phyloP scores from a whole-genome alignment of 2,888 invertebrate species.

The Agrochola macilenta region DNA sequence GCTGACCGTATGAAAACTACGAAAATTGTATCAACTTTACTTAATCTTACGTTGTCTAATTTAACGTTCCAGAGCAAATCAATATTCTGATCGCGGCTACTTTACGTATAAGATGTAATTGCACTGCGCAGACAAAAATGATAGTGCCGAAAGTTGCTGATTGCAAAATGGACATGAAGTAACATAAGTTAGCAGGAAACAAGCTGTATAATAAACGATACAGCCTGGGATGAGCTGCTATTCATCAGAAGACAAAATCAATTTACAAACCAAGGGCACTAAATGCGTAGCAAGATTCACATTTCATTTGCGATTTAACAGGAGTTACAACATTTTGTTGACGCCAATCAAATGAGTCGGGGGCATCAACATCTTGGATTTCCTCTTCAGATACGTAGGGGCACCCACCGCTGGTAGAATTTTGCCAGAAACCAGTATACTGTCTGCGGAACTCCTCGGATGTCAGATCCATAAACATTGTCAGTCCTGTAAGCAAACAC shows the following conservation, averaged over 20 bases:
- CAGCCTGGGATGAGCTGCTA: no score
- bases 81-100: not conserved
- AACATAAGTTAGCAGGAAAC: not conserved
- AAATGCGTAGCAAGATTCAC: slow-evolving; percentile 95
- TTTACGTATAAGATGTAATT: not conserved
- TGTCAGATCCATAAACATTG: slow-evolving; percentile 39
- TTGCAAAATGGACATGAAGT: not conserved
- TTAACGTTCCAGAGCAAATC: not conserved
- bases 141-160: not conserved
- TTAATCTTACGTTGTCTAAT: no score
- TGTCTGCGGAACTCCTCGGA: slow-evolving; percentile 10
- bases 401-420: not conserved
- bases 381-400: not conserved
- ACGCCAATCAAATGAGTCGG: slow-evolving; percentile 92
- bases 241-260: not conserved
- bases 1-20: no score
- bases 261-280: slow-evolving; percentile 60
- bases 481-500: slow-evolving; percentile 41
- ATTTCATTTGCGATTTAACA: slow-evolving; percentile 94
- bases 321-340: slow-evolving; percentile 93
- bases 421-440: not conserved
- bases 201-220: not conserved
- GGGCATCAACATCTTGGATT: slow-evolving; percentile 44
- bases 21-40: no score
- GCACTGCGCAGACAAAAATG: not conserved